phyloP scores from a whole-genome alignment of 37 sponge, comb jelly and placozoan species.

The Ephydatia muelleri region DNA sequence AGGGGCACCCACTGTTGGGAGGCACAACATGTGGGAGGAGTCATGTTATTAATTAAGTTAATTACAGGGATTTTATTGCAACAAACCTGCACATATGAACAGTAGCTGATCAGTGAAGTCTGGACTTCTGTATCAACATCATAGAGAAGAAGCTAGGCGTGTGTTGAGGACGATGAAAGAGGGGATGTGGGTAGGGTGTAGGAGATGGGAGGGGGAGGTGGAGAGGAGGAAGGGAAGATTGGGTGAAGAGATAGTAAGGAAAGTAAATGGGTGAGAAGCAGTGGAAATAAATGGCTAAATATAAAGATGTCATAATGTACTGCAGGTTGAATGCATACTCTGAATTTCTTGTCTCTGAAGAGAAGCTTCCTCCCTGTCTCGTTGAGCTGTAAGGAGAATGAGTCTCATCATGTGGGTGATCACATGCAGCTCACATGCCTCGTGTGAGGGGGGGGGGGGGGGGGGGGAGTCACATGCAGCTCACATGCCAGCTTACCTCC shows the following conservation, averaged over 20 bases:
- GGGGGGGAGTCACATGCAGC: neutral
- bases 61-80: neutral
- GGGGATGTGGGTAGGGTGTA: neutral
- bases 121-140: constrained; percentile 78
- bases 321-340: constrained; percentile 35
- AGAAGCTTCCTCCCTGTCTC: constrained; percentile 96
- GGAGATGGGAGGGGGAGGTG: neutral
- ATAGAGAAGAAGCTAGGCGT: constrained; percentile 76
- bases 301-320: neutral
- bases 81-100: constrained; percentile 93
- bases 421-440: neutral
- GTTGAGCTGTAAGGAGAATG: constrained; percentile 69
- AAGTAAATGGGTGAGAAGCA: neutral
- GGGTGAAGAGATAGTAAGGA: neutral
- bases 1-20: constrained; percentile 91
- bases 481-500: constrained; percentile 65
- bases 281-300: neutral
- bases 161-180: neutral
- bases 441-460: neutral
- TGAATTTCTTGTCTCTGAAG: constrained; percentile 93
- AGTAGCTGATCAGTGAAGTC: constrained; percentile 89
- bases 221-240: neutral
- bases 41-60: neutral
- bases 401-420: neutral
- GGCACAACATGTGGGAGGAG: neutral